A percentile compares a stretch with the other conserved stretches of the same genome.
Conservation (phyloP, 2,888 invertebrate species). For the Elmis aenea region DNA sequence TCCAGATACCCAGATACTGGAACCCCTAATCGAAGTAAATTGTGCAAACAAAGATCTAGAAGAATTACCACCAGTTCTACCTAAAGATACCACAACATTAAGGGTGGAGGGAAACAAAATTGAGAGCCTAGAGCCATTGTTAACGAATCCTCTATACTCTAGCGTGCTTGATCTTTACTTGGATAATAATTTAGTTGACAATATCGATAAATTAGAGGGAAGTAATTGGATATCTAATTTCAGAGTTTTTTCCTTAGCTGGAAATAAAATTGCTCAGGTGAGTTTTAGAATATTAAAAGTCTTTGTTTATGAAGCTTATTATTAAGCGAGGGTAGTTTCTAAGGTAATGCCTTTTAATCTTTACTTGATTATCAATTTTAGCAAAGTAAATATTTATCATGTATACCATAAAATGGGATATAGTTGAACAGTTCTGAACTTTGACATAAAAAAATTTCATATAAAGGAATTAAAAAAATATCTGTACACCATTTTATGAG, state of each 20-base stretch:
- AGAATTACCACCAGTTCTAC: conserved; percentile 57
- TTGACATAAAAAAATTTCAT: no score
- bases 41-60: conserved; percentile 56
- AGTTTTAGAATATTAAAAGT: no score
- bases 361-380: no score
- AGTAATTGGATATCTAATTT: conserved; percentile 75
- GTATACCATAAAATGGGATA: no score
- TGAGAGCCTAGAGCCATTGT: conserved; percentile 55
- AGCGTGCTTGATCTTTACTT: conserved; percentile 68
- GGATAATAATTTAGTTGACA: conserved; percentile 68
- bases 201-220: conserved; percentile 66
- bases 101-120: conserved; percentile 62
- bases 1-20: conserved; percentile 34
- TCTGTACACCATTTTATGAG: no score
- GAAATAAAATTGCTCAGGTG: conserved; percentile 70
- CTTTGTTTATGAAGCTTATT: no score
- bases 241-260: conserved; percentile 69
- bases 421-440: no score
- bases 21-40: conserved; percentile 64
- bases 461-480: no score
- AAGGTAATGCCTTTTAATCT: no score
- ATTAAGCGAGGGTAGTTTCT: background rate
- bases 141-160: conserved; percentile 62
- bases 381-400: no score
- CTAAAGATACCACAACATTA: conserved; percentile 61